Conservation (phyloP, 2,888 invertebrate genomes). For the Plagodis pulveraria region DNA sequence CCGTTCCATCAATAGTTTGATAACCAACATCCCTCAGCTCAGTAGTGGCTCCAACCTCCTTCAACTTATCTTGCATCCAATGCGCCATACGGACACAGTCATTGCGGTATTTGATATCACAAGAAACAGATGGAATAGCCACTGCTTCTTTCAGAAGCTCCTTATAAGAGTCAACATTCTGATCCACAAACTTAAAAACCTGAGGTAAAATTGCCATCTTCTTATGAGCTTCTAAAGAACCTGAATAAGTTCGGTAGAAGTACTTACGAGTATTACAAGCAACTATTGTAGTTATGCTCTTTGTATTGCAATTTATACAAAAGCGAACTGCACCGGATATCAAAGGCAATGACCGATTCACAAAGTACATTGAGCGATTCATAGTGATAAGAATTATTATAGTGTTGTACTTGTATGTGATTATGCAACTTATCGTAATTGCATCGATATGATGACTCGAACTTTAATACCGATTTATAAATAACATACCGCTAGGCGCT, state of each 20-base stretch:
- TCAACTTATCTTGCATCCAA: conserved; percentile 90
- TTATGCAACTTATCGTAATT: too few species aligned
- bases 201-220: conserved; percentile 73
- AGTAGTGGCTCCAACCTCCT: conserved; percentile 88
- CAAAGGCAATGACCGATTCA: conserved; percentile 41
- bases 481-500: too few species aligned
- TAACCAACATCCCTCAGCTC: conserved; percentile 91
- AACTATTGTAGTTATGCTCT: conserved; percentile 52
- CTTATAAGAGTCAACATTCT: conserved; percentile 90
- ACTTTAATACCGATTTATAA: too few species aligned
- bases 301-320: conserved; percentile 43
- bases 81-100: conserved; percentile 95
- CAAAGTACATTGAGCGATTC: neutral
- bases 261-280: conserved; percentile 37
- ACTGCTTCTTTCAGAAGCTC: conserved; percentile 93
- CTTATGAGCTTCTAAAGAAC: conserved; percentile 46
- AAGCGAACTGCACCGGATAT: conserved; percentile 38
- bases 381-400: too few species aligned
- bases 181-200: conserved; percentile 90
- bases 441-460: too few species aligned
- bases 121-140: conserved; percentile 97
- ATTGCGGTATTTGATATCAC: conserved; percentile 91
- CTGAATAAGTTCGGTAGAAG: conserved; percentile 40
- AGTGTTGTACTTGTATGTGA: too few species aligned
- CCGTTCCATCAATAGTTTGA: conserved; percentile 89